Evolutionary conservation across 2,113 vertebrate species (phyloP).

Genomic region (Phalacrocorax aristotelis): DNA sequence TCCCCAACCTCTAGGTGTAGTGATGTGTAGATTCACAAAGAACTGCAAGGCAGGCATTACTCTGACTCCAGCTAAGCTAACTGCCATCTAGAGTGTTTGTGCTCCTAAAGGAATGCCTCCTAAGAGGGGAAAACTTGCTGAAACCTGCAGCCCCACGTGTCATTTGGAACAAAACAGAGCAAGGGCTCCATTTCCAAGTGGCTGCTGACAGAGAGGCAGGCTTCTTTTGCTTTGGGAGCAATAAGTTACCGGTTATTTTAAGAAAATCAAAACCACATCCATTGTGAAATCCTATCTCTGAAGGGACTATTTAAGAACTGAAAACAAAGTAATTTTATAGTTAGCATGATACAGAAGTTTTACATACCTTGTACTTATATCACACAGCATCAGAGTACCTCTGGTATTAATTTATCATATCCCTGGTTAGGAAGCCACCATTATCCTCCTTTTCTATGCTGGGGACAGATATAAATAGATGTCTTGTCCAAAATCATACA

Average conservation of each 20-base stretch:
- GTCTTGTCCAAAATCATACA: neutral
- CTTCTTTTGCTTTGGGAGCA: neutral
- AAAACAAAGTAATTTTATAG: neutral
- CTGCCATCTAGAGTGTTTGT: neutral
- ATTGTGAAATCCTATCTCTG: neutral
- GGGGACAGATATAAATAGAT: neutral
- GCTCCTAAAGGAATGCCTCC: neutral
- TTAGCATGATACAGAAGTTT: no score
- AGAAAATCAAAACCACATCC: neutral
- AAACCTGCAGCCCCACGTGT: neutral
- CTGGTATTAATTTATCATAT: neutral
- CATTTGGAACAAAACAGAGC: neutral
- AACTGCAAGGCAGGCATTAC: neutral
- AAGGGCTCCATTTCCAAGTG: neutral
- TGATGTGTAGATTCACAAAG: no score
- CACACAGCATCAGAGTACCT: neutral
- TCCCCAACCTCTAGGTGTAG: neutral
- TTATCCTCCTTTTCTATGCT: no score
- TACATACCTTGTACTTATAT: neutral
- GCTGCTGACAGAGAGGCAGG: neutral
- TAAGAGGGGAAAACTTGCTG: neutral
- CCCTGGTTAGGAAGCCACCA: neutral
- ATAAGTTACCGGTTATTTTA: neutral
- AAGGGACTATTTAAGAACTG: neutral
- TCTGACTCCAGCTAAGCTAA: neutral